phyloP scores from a whole-genome alignment of 2,888 invertebrate genomes.

The Caenorhabditis zanzibari region DNA sequence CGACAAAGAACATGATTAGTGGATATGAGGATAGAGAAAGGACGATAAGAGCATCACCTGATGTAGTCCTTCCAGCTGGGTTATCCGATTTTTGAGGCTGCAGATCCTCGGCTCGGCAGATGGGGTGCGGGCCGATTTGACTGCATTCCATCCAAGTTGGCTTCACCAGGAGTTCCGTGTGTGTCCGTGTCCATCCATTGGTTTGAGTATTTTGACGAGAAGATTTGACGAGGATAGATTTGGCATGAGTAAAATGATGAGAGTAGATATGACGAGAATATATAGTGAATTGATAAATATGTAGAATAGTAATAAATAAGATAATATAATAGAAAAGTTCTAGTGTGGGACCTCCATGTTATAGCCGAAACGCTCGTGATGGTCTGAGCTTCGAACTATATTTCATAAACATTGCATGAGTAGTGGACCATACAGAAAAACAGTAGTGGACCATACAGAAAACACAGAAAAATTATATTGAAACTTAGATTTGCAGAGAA shows the following conservation, averaged over 20 bases:
- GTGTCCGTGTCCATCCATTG: conserved; percentile 1
- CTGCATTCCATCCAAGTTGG: background rate
- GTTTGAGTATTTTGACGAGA: background rate
- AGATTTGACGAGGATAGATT: background rate
- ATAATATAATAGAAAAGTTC: background rate
- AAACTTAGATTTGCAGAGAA: no score
- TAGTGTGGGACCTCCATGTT: background rate
- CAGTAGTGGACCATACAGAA: no score
- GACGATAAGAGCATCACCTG: background rate
- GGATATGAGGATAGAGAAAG: background rate
- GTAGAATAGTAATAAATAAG: background rate
- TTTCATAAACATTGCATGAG: no score
- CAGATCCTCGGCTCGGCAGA: no score
- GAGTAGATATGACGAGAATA: background rate
- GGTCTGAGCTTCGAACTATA: no score
- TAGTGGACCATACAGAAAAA: no score
- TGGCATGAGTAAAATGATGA: background rate
- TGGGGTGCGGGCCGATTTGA: background rate
- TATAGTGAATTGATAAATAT: background rate
- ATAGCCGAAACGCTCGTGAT: background rate
- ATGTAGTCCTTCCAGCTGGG: background rate
- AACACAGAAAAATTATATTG: no score
- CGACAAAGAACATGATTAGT: background rate
- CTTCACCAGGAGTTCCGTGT: background rate
- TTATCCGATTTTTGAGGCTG: background rate